Base-by-base conservation (phyloP, 2,113 vertebrate species). In the Sapajus apella region DNA sequence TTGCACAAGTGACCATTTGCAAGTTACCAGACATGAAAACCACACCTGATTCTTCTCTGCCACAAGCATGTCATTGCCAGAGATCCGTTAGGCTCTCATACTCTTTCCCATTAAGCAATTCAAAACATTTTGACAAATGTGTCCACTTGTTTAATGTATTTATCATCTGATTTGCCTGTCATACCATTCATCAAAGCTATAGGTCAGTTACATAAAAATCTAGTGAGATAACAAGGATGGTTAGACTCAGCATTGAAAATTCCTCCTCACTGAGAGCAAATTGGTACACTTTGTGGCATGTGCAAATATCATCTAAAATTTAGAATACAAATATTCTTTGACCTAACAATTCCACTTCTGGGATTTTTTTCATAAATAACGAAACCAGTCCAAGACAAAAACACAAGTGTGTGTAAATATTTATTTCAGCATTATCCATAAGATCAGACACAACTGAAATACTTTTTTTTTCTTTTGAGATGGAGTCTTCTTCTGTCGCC, bases 321-420 rank as follows among this genome's bases (percentile, higher is more conserved):
- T 80, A 79, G 92, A 95, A 75, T 72, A 55, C 73, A 92, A 91
- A 73, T 83, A 70, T 89, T 86, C 20, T 58, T 94, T 88, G 55
- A 76, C 18, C 4, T 75, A 68, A 55, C 23, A 83, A 20, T 79
- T 88, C 61, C 21, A 89, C 27, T 73, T 73, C 37, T 43, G 84
- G 37, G 61, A 52, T 21, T 72, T 10, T 21, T 52, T 27, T 72
- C 35, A 61, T 25, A 79, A 86, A 80, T 43, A 84, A 58, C 0
- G 80, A 72, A 73, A 66, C 27, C 32, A 72, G n/a, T 37, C 14
- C 52, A 79, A 77, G 81, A 76, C 27, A 94, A 50, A 93, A 68
- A 79, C 40, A 64, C 4, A 79, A 4, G 43, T 47, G 23, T 56
- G 61, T 77, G 10, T 68, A 72, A 66, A 68, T 76, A 96, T 70